Conservation (phyloP, 2,888 invertebrate species). For the Caenorhabditis afra region DNA sequence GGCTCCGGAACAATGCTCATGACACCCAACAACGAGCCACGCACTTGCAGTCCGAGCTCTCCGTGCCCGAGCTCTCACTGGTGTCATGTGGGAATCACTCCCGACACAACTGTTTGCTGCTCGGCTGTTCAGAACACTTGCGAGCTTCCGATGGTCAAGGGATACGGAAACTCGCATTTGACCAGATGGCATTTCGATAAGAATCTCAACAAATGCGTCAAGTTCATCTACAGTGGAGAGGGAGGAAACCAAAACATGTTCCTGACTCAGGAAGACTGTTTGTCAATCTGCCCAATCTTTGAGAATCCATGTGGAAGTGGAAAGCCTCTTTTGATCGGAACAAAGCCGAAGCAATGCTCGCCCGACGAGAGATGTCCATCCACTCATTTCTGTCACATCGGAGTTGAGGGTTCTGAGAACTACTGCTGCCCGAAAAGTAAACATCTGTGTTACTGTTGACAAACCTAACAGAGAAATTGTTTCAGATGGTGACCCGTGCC, state of each 20-base stretch:
- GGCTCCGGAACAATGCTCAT: constrained; percentile 75
- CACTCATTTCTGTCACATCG: constrained; percentile 80
- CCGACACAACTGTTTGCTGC: constrained; percentile 79
- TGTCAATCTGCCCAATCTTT: constrained; percentile 74
- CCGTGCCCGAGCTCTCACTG: constrained; percentile 72
- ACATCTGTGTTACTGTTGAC: not conserved
- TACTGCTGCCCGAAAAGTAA: constrained; percentile 79
- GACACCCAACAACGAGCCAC: constrained; percentile 69
- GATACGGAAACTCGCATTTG: constrained; percentile 71
- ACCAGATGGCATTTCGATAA: constrained; percentile 71
- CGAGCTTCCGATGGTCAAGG: constrained; percentile 68
- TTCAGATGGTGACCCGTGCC: constrained; percentile 78
- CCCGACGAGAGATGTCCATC: constrained; percentile 75
- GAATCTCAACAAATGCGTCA: constrained; percentile 68
- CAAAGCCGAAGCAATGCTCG: constrained; percentile 65
- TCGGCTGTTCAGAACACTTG: constrained; percentile 73
- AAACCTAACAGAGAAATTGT: not conserved
- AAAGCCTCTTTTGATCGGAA: constrained; percentile 69
- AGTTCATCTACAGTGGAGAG: constrained; percentile 78
- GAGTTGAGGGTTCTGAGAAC: constrained; percentile 71
- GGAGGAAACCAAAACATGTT: constrained; percentile 80
- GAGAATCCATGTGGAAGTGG: constrained; percentile 77
- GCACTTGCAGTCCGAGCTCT: constrained; percentile 69
- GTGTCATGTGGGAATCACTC: constrained; percentile 79
- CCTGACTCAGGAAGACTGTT: constrained; percentile 77